Conservation (phyloP, 2,113 vertebrate genomes). For the Chunga burmeisteri region DNA sequence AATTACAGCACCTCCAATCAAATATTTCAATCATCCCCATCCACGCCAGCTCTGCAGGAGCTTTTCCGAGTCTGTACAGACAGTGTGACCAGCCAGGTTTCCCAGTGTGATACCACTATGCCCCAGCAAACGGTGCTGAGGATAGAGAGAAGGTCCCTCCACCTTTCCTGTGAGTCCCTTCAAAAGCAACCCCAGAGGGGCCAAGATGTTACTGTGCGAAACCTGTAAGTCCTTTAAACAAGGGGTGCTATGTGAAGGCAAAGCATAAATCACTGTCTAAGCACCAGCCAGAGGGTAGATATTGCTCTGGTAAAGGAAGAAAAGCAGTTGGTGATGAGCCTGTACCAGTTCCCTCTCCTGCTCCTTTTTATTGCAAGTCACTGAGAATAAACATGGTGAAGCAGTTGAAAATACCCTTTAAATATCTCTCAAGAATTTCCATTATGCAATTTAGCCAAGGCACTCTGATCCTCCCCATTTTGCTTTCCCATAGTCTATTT, state of each 20-base stretch:
- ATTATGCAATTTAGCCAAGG: neutral
- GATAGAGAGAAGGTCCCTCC: neutral
- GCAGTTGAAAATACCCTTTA: neutral
- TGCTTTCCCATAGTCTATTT: neutral
- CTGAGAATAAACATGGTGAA: neutral
- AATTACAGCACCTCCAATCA: neutral
- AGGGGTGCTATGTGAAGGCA: neutral
- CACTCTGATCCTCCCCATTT: neutral
- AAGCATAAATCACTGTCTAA: rapidly evolving
- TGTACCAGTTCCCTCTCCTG: neutral
- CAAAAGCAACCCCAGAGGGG: neutral
- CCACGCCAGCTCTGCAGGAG: neutral
- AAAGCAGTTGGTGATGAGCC: neutral
- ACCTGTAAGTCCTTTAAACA: neutral
- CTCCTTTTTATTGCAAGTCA: neutral
- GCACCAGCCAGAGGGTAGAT: neutral
- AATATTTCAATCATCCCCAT: neutral
- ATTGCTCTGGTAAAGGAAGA: neutral
- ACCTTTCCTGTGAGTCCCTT: neutral
- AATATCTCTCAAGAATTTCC: neutral
- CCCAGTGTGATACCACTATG: rapidly evolving
- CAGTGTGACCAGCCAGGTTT: rapidly evolving
- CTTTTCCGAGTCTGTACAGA: neutral
- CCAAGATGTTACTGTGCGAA: neutral
- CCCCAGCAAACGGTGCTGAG: rapidly evolving